Evolutionary conservation across 2,797 vertebrate species (phyloP).

Genomic region (Myotis daubentonii): DNA sequence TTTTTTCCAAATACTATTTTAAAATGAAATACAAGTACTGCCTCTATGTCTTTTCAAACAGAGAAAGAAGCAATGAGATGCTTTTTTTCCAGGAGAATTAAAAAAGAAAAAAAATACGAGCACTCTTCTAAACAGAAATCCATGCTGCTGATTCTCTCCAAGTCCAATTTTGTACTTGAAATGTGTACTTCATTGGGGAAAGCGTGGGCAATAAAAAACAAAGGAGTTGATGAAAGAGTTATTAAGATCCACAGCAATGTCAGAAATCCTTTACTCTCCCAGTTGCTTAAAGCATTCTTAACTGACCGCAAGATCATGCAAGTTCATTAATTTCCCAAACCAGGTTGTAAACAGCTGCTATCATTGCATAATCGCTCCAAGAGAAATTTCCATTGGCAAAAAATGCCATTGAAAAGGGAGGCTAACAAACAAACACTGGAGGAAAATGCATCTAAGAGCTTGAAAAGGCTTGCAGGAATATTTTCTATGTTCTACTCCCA

Average conservation of each 20-base stretch:
- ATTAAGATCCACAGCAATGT: conserved; percentile 55
- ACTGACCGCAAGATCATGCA: conserved; percentile 85
- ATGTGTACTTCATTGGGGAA: not conserved
- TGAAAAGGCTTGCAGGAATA: conserved; percentile 56
- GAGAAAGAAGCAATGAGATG: conserved; percentile 28
- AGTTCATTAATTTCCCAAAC: conserved; percentile 88
- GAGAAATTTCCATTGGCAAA: conserved; percentile 85
- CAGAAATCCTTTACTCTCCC: conserved; percentile 74
- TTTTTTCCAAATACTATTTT: conserved; percentile 64
- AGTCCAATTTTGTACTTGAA: conserved; percentile 2
- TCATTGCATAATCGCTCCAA: conserved; percentile 84
- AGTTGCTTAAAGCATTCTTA: conserved; percentile 84
- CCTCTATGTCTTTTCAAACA: conserved; percentile 30
- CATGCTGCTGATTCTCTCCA: not conserved
- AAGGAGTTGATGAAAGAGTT: conserved; percentile 46
- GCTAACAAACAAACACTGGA: conserved; percentile 49
- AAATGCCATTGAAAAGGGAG: conserved; percentile 56
- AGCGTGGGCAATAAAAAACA: not conserved
- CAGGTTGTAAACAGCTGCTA: conserved; percentile 86
- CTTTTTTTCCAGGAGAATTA: not conserved
- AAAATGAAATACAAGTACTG: conserved; percentile 28
- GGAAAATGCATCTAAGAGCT: conserved; percentile 63
- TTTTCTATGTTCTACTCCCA: conserved; percentile 62
- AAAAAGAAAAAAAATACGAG: not conserved
- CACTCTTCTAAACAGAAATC: not conserved